Percentiles rank a stretch among this genome's conserved stretches.
These are phyloP conservation scores for Thalassaphorura encarpata DNA, from an alignment of 1,140 invertebrate species.

Conservation along the genomic window DNA sequence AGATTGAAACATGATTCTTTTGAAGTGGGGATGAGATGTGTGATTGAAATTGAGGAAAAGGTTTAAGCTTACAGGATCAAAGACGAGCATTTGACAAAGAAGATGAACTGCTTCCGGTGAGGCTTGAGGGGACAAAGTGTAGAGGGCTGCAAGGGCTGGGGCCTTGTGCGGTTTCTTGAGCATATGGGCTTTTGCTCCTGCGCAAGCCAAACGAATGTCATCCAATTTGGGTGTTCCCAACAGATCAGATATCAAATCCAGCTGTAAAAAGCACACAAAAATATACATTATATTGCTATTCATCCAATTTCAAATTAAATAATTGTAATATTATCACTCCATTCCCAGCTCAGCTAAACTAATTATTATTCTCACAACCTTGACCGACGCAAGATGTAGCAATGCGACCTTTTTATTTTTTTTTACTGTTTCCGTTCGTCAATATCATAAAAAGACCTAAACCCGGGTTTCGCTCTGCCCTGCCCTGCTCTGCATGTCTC, in stretches of 20 bases:
- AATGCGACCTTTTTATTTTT: too few species aligned
- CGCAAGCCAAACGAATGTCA: slow-evolving; percentile 93
- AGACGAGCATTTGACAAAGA: slow-evolving; percentile 94
- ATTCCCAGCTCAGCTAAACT: too few species aligned
- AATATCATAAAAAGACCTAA: too few species aligned
- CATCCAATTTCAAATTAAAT: too few species aligned
- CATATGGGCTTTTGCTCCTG: slow-evolving; percentile 89
- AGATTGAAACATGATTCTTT: too few species aligned
- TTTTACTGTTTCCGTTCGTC: too few species aligned
- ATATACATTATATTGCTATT: too few species aligned
- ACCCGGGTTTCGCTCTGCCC: too few species aligned
- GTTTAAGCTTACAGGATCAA: slow-evolving; percentile 75
- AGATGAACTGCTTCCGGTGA: slow-evolving; percentile 96
- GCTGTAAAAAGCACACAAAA: slow-evolving; percentile 46
- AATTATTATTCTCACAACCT: too few species aligned
- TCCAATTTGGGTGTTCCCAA: slow-evolving; percentile 91
- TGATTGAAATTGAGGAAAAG: background rate
- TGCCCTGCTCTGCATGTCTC: too few species aligned
- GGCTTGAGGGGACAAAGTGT: slow-evolving; percentile 81
- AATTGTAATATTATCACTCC: too few species aligned
- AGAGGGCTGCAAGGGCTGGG: slow-evolving; percentile 77
- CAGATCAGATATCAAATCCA: slow-evolving; percentile 94
- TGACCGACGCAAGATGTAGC: too few species aligned
- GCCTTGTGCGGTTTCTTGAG: slow-evolving; percentile 76
- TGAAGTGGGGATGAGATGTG: background rate